These are phyloP conservation scores for Phalacrocorax carbo DNA, from an alignment of 2,113 vertebrate genomes.

Conservation along the genomic window DNA sequence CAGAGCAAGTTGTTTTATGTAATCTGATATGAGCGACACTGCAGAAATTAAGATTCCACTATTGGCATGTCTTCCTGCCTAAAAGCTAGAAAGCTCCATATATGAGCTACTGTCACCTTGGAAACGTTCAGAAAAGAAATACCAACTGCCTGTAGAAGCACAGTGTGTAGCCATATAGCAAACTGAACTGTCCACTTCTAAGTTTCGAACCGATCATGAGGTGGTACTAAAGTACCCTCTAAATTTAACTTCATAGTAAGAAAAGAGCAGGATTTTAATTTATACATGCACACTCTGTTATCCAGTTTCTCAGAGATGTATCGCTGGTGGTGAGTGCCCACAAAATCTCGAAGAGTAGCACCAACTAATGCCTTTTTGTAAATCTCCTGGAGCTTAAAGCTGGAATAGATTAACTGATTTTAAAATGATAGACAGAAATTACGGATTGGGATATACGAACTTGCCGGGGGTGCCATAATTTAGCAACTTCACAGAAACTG, in stretches of 20 bases:
- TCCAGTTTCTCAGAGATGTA: background rate
- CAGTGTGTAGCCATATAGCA: background rate
- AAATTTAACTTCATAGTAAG: background rate
- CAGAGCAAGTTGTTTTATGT: background rate
- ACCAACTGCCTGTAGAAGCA: background rate
- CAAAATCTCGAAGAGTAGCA: background rate
- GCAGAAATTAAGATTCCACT: conserved; percentile 19
- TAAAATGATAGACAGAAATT: background rate
- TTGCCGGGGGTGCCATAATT: background rate
- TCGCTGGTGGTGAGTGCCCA: background rate
- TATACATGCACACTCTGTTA: fast-evolving
- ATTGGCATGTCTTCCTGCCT: conserved; percentile 48
- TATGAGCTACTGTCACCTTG: conserved; percentile 65
- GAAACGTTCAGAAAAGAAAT: conserved; percentile 54
- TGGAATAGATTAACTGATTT: background rate
- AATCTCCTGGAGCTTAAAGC: background rate
- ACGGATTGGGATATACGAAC: background rate
- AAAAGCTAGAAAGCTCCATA: conserved; percentile 39
- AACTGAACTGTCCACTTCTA: background rate
- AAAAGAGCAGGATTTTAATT: background rate
- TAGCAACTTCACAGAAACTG: background rate
- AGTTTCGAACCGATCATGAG: background rate
- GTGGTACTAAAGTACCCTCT: background rate
- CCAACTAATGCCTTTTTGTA: background rate
- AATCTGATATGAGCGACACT: background rate